Conservation (phyloP, 1,140 invertebrate species). For the Laodelphax striatellus region DNA sequence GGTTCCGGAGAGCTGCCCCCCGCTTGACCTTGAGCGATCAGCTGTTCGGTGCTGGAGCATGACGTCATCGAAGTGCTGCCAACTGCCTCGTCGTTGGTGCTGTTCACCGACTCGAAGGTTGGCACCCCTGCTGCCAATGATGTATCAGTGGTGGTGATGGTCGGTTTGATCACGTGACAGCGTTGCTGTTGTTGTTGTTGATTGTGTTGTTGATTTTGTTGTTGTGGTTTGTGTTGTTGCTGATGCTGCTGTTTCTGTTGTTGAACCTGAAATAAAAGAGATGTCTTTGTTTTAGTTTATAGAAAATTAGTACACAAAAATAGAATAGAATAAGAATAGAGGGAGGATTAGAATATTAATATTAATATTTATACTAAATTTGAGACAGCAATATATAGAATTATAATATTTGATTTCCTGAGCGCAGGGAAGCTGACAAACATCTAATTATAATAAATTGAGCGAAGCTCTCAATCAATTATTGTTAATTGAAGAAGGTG, state of each 20-base stretch:
- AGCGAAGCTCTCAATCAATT: too few species aligned
- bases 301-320: too few species aligned
- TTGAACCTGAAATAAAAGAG: neutral
- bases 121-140: neutral
- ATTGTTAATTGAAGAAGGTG: too few species aligned
- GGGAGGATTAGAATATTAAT: too few species aligned
- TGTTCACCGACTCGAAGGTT: conserved; percentile 8
- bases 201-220: neutral
- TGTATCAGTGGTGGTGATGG: neutral
- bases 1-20: conserved; percentile 28
- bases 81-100: neutral
- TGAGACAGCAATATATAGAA: too few species aligned
- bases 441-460: too few species aligned
- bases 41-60: conserved; percentile 34
- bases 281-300: neutral
- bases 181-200: neutral
- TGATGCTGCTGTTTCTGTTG: neutral
- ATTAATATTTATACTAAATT: too few species aligned
- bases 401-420: too few species aligned
- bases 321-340: too few species aligned
- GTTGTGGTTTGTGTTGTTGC: neutral
- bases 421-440: too few species aligned
- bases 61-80: conserved; percentile 3
- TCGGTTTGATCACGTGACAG: neutral
- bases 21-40: conserved; percentile 26